Evolutionary conservation across 2,888 invertebrate genomes (phyloP).

Genomic region (Lasioglossum lativentre): DNA sequence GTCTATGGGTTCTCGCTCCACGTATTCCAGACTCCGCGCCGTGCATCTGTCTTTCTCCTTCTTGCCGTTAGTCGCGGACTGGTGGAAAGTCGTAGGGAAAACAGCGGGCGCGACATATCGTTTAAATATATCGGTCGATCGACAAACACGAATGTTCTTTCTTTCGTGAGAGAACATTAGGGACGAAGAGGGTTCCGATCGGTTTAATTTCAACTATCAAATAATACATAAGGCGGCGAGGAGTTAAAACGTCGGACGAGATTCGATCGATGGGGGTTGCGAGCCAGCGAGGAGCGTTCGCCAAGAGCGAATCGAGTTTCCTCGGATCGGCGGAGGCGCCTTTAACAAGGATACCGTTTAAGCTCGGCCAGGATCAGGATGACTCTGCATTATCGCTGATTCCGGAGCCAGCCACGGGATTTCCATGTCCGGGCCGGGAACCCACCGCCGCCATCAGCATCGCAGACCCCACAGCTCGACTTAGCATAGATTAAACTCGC

Average conservation of each 20-base stretch:
- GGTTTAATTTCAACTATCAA: not conserved
- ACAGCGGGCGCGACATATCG: not conserved
- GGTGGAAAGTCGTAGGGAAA: not conserved
- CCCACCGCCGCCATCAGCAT: conserved; percentile 71
- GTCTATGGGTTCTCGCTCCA: conserved; percentile 16
- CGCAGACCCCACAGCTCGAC: conserved; percentile 70
- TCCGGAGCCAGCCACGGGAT: conserved; percentile 82
- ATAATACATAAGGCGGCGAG: not conserved
- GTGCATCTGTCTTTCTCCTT: not conserved
- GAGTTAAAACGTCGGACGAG: not conserved
- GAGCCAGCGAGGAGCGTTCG: not conserved
- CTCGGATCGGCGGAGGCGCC: conserved; percentile 62
- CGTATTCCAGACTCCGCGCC: not conserved
- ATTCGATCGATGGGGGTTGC: not conserved
- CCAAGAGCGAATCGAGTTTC: conserved; percentile 18
- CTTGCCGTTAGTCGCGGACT: not conserved
- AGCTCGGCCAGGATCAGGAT: conserved; percentile 71
- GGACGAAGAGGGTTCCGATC: not conserved
- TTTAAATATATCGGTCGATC: not conserved
- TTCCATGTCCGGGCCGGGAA: conserved; percentile 80
- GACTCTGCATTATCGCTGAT: conserved; percentile 80
- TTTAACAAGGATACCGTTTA: conserved; percentile 76
- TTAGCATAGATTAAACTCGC: conserved; percentile 75
- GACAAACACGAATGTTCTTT: not conserved
- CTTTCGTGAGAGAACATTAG: not conserved